phyloP scores from a whole-genome alignment of 2,888 invertebrate genomes.

The Xylophagus ater region DNA sequence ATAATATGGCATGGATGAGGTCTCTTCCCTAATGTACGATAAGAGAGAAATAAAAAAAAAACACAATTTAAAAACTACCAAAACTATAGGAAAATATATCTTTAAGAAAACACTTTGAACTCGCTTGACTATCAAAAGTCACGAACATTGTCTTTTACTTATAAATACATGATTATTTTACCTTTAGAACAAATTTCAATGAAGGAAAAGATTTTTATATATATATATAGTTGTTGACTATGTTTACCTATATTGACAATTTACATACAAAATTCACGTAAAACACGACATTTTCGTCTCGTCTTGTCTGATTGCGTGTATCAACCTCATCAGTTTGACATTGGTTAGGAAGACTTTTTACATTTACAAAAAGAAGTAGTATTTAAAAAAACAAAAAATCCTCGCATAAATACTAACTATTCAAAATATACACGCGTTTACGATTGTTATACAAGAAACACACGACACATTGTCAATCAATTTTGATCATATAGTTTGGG shows the following conservation, averaged over 20 bases:
- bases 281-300: slow-evolving; percentile 7
- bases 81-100: slow-evolving; percentile 3
- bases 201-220: too few species aligned
- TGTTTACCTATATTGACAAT: too few species aligned
- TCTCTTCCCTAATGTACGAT: too few species aligned
- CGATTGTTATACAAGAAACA: slow-evolving; percentile 6
- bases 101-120: slow-evolving; percentile 1
- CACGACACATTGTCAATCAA: slow-evolving; percentile 11
- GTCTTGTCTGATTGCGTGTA: slow-evolving; percentile 6
- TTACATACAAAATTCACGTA: slow-evolving; percentile 7
- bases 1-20: too few species aligned
- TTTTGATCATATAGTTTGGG: slow-evolving; percentile 3
- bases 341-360: too few species aligned
- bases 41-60: too few species aligned
- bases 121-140: slow-evolving; percentile 1
- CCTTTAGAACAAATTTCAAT: too few species aligned
- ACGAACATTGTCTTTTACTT: slow-evolving; percentile 5
- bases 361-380: too few species aligned
- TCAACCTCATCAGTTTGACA: slow-evolving; percentile 6
- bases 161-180: too few species aligned
- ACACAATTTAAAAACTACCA: slow-evolving; percentile 1
- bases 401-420: too few species aligned
- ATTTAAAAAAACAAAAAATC: too few species aligned
- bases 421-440: slow-evolving; percentile 2
- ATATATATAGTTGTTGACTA: too few species aligned